A percentile compares a stretch with the other conserved stretches of the same genome.
Conservation (phyloP, 1,140 invertebrate species). For the Physella acuta region DNA sequence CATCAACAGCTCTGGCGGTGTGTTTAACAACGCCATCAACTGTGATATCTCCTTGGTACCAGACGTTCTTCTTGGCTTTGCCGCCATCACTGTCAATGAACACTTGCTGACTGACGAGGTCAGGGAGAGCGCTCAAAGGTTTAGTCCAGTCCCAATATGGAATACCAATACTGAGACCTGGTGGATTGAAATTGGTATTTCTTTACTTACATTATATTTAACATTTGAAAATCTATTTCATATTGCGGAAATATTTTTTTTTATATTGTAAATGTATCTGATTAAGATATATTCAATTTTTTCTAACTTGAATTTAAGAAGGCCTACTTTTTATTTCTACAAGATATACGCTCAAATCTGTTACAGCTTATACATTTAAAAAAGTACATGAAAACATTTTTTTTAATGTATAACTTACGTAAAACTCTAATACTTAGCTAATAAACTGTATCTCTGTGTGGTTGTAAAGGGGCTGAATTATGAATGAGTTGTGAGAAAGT, state of each 20-base stretch:
- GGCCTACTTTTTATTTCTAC: too few species aligned
- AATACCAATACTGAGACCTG: conserved; percentile 26
- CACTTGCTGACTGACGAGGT: conserved; percentile 28
- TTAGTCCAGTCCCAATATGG: conserved; percentile 39
- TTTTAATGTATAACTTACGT: too few species aligned
- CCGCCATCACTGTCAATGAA: conserved; percentile 29
- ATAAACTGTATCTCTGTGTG: not conserved
- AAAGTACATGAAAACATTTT: too few species aligned
- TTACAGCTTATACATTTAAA: too few species aligned
- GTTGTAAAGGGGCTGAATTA: not conserved
- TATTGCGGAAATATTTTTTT: too few species aligned
- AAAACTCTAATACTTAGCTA: not conserved
- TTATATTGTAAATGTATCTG: too few species aligned
- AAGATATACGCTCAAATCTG: too few species aligned
- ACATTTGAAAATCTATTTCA: too few species aligned
- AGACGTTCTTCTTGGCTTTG: conserved; percentile 28
- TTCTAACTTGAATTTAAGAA: too few species aligned
- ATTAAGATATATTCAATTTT: too few species aligned
- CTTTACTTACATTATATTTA: too few species aligned
- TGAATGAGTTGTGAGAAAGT: not conserved
- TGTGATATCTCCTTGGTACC: conserved; percentile 26
- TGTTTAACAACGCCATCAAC: conserved; percentile 11
- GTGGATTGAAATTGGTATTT: too few species aligned
- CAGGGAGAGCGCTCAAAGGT: conserved; percentile 25
- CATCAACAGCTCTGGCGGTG: conserved; percentile 33